Conservation (phyloP, 1,140 invertebrate genomes). For the Ooceraea biroi region DNA sequence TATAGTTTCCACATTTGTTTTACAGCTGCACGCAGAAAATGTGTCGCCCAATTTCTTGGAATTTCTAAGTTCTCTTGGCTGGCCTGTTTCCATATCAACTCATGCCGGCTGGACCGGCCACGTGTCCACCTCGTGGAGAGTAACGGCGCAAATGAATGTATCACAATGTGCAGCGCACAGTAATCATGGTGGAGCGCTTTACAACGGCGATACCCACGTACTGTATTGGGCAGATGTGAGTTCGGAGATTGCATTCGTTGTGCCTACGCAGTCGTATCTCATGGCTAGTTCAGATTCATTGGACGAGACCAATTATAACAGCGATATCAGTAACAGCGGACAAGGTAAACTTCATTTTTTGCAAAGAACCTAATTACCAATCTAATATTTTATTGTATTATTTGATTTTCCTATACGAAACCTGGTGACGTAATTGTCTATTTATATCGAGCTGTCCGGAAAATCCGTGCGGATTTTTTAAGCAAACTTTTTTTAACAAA, state of each 20-base stretch:
- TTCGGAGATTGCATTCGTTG: slow-evolving; percentile 97
- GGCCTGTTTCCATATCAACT: slow-evolving; percentile 92
- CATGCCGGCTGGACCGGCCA: slow-evolving; percentile 97
- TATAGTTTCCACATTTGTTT: slow-evolving; percentile 38
- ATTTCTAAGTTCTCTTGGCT: slow-evolving; percentile 94
- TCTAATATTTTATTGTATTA: too few relatives aligned
- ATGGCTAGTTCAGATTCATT: slow-evolving; percentile 73
- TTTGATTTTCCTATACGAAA: too few relatives aligned
- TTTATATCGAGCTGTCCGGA: too few relatives aligned
- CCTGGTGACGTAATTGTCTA: too few relatives aligned
- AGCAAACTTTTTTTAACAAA: too few relatives aligned
- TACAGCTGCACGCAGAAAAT: slow-evolving; percentile 83
- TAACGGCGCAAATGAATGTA: slow-evolving; percentile 79
- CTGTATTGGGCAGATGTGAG: slow-evolving; percentile 99
- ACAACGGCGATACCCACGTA: slow-evolving; percentile 91
- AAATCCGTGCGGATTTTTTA: too few relatives aligned
- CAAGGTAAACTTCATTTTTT: slow-evolving; percentile 74
- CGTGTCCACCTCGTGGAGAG: slow-evolving; percentile 92
- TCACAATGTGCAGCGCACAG: slow-evolving; percentile 79
- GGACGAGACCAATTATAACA: slow-evolving; percentile 79
- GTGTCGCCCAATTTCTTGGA: slow-evolving; percentile 92
- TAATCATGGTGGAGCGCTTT: slow-evolving; percentile 89
- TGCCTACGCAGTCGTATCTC: slow-evolving; percentile 91
- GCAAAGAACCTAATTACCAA: too few relatives aligned
- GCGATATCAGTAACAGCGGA: slow-evolving; percentile 78